A percentile compares a stretch with the other conserved stretches of the same genome.
Evolutionary conservation across 2,797 vertebrate genomes (phyloP).

Genomic region (Rhinatrema bivittatum): DNA sequence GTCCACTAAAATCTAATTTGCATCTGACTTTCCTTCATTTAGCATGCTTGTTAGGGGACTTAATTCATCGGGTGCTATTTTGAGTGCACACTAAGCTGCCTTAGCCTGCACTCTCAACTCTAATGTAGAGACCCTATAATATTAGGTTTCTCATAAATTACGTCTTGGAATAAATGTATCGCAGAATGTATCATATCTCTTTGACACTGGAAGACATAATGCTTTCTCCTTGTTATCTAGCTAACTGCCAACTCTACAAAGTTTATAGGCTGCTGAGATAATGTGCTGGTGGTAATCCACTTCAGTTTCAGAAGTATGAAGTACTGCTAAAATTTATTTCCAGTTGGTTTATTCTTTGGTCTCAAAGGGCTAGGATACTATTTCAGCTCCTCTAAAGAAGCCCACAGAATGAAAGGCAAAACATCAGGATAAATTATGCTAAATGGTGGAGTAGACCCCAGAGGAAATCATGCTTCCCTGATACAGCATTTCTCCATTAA

Average conservation of each 20-base stretch:
- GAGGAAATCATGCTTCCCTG: slow-evolving; percentile 40
- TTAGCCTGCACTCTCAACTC: too few species aligned
- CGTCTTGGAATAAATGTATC: slow-evolving; percentile 27
- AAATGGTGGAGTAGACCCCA: slow-evolving; percentile 36
- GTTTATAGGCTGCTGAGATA: slow-evolving; percentile 38
- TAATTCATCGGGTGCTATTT: too few species aligned
- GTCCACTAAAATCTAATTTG: too few species aligned
- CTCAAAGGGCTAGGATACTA: slow-evolving; percentile 25
- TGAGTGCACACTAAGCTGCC: too few species aligned
- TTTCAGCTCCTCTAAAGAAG: slow-evolving; percentile 37
- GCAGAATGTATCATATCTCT: slow-evolving; percentile 27
- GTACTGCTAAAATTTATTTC: slow-evolving; percentile 36
- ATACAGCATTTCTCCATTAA: slow-evolving; percentile 33
- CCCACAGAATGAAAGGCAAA: slow-evolving; percentile 26
- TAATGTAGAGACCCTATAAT: too few species aligned
- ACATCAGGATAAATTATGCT: slow-evolving; percentile 46
- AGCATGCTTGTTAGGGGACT: too few species aligned
- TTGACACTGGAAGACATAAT: slow-evolving; percentile 27
- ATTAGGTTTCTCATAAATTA: slow-evolving; percentile 29
- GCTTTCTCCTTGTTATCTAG: slow-evolving; percentile 34
- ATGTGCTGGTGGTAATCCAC: slow-evolving; percentile 30
- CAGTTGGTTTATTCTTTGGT: slow-evolving; percentile 36
- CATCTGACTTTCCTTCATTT: too few species aligned
- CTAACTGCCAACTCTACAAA: slow-evolving; percentile 22
- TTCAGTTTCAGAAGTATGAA: slow-evolving; percentile 42